Base-by-base conservation (phyloP, 2,113 vertebrate species). In the Colaptes auratus region DNA sequence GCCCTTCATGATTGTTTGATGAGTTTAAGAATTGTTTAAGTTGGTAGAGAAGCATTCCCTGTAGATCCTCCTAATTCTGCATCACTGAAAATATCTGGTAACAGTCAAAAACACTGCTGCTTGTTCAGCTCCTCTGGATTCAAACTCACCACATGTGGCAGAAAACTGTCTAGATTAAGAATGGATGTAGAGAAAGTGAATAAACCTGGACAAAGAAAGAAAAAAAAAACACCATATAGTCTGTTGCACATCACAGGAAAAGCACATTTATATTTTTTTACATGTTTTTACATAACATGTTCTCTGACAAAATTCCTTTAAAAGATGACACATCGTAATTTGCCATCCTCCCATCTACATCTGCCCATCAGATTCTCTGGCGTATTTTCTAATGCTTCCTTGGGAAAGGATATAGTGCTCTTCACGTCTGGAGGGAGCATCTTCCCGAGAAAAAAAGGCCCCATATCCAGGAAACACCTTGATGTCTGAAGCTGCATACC, bases 241-340 rank as follows among this genome's bases (percentile, higher is more conserved):
- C 50, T 80, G 33, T 53, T 65, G 67, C 60, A 39, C 5, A 6
- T n/a, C 36, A 53, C 52, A 86, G 69, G 69, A 96, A 89, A 89
- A n/a, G 27, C 15, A 39, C 36, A 39, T 39, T 39, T 39, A 36
- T 39, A 10, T 39, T 39, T 39, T 39, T 39, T 39, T 39, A 39
- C 36, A 39, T 39, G 36, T 39, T 39, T 39, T 39, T 39, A 39
- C 36, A 39, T 39, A 39, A 39, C 36, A 39, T 39, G 10, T 78
- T 88, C 61, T 72, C 65, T 77, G 25, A 83, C 36, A 80, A 89
- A 85, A 76, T 55, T 74, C 33, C 56, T 86, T 83, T 65, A 83
- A 88, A 76, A 69, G 36, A 23, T 56, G 56, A 80, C 20, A 73
- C n/a, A 39, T 46, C 24, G 76, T 48, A n/a, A 64, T 33, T 66